Percentiles rank a stretch among this genome's conserved stretches.
Conservation (phyloP, 1,140 invertebrate species). For the Drosophila nasuta region DNA sequence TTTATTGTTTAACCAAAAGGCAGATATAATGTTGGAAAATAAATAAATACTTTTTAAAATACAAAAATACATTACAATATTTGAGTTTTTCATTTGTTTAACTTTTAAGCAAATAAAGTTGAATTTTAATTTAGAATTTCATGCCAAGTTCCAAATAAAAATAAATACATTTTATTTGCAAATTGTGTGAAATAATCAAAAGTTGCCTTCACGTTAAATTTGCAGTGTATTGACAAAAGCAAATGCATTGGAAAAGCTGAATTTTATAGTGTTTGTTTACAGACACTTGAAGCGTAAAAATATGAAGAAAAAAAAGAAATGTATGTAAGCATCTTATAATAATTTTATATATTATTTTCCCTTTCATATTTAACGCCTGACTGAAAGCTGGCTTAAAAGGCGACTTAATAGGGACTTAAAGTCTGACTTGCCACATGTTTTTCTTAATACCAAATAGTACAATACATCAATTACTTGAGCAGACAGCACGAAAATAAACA, state of each 20-base stretch:
- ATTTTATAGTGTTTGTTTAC: slow-evolving; percentile 26
- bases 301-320: slow-evolving; percentile 15
- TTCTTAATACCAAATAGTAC: neutral
- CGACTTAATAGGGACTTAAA: slow-evolving; percentile 41
- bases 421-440: slow-evolving; percentile 19
- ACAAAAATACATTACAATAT: neutral
- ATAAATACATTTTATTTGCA: neutral
- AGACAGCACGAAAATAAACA: neutral
- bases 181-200: neutral
- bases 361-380: slow-evolving; percentile 11
- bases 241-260: slow-evolving; percentile 3
- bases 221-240: slow-evolving; percentile 4
- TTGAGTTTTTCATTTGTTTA: no score
- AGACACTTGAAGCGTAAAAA: slow-evolving; percentile 38
- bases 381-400: neutral
- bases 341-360: neutral
- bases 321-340: slow-evolving; percentile 1
- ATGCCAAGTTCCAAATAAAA: no score
- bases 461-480: slow-evolving; percentile 64
- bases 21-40: neutral
- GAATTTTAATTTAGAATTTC: no score
- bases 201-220: neutral
- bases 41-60: neutral
- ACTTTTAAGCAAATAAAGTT: no score
- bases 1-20: neutral